Evolutionary conservation across 2,888 invertebrate species (phyloP).

Genomic region (Meliscaeva auricollis): DNA sequence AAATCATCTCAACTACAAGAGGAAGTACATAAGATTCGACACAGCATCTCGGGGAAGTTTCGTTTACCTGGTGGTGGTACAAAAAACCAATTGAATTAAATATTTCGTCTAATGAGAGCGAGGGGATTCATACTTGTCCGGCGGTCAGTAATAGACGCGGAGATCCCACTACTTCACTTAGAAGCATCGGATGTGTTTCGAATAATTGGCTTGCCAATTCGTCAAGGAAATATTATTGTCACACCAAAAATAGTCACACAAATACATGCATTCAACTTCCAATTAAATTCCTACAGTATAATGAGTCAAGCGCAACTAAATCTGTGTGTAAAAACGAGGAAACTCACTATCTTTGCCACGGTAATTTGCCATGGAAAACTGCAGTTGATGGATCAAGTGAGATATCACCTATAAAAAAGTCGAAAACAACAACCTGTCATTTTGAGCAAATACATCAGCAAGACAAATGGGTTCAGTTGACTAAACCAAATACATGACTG

Average conservation of each 20-base stretch:
- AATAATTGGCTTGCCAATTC: not conserved
- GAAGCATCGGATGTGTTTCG: slow-evolving; percentile 17
- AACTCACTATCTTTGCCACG: slow-evolving; percentile 1
- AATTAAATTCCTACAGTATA: not conserved
- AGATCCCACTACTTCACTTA: slow-evolving; percentile 26
- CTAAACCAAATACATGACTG: not conserved
- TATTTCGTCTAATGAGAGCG: too few relatives aligned
- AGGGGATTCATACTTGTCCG: slow-evolving; percentile 29
- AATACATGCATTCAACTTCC: not conserved
- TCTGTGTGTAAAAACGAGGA: not conserved
- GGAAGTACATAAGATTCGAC: not conserved
- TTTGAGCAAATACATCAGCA: not conserved
- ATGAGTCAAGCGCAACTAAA: not conserved
- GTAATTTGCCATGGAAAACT: slow-evolving; percentile 5
- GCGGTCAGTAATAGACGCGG: slow-evolving; percentile 30
- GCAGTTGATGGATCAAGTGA: not conserved
- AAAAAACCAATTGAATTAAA: slow-evolving; percentile 18
- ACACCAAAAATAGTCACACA: not conserved
- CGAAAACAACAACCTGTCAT: not conserved
- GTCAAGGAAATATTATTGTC: slow-evolving; percentile 1
- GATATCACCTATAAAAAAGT: not conserved
- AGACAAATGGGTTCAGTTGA: slow-evolving; percentile 5
- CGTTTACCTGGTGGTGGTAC: slow-evolving; percentile 20
- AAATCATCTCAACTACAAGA: slow-evolving; percentile 9
- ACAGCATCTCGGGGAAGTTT: not conserved